Base-by-base conservation (phyloP, 2,888 invertebrate species). In the Smittia aterrima region DNA sequence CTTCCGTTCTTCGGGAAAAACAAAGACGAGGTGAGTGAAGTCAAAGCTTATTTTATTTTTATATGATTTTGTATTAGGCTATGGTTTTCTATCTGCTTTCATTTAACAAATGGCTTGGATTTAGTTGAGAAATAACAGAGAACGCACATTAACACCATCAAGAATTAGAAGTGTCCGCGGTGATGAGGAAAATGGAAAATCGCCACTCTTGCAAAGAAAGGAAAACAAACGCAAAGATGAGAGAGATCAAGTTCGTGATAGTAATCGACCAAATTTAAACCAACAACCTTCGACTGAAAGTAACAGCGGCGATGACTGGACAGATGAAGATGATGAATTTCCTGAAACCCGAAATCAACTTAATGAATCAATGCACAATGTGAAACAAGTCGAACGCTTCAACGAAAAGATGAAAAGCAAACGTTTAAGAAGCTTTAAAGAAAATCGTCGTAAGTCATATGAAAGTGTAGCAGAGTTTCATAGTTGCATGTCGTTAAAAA, bases 21-120 rank as follows among this genome's bases (percentile, higher is more conserved):
- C 47, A 47, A 77, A 75, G 81, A 81, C 77, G 86, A 86, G 79
- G 86, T 87, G 68, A 80, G 79, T 58, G n/a, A n/a, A n/a, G n/a
- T 67, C 1, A 66, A 18, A 66, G 4, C 20, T 58, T 3, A 47
- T 38, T 38, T 38, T 38, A 38, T 38, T 38, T 9, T 38, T 38
- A 38, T 38, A 9, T 38, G 38, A 9, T 38, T 4, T 38, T 4
- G 38, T 38, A 7, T 38, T 4, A 7, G 38, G 4, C 38, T 38
- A 9, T 7, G 9, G 9, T 38, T n/a, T n/a, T n/a, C n/a, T 38
- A 38, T 4, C 9, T 38, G 38, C 38, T 38, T 38, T 7, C 6
- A 38, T 9, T 7, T 38, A 38, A 38, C 9, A 38, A 38, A 16
- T 47, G 4, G 16, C 16, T 11, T 47, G 47, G 47, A 11, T 47